Evolutionary conservation across 2,113 vertebrate species (phyloP).

Genomic region (Pelusios castaneus): DNA sequence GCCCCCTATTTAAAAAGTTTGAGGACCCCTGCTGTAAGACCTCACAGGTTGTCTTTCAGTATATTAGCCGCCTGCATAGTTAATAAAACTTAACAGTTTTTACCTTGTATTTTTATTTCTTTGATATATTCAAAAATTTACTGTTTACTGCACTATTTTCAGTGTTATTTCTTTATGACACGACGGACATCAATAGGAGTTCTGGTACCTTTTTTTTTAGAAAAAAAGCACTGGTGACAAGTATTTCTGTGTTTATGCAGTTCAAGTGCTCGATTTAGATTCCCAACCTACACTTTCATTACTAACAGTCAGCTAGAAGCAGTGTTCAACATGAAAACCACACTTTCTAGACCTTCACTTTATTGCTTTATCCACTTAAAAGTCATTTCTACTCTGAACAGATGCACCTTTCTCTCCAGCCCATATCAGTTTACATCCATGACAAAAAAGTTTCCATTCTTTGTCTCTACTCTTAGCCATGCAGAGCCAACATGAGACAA

Average conservation of each 20-base stretch:
- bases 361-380: not conserved
- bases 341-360: not conserved
- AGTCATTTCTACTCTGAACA: not conserved
- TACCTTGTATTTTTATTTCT: too few relatives aligned
- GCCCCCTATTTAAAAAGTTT: too few relatives aligned
- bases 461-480: not conserved
- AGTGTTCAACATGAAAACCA: not conserved
- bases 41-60: too few relatives aligned
- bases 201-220: too few relatives aligned
- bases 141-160: too few relatives aligned
- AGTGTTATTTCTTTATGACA: too few relatives aligned
- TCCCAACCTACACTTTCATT: not conserved
- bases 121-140: too few relatives aligned
- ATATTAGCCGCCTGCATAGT: too few relatives aligned
- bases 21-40: too few relatives aligned
- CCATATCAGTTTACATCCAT: not conserved
- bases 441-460: not conserved
- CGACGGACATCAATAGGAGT: too few relatives aligned
- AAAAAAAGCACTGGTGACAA: too few relatives aligned
- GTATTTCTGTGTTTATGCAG: not conserved
- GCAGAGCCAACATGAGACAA: not conserved
- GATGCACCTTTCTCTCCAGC: not conserved
- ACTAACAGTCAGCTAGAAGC: not conserved
- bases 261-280: not conserved
- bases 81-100: too few relatives aligned